A percentile compares a stretch with the other conserved stretches of the same genome.
Conservation (phyloP, 1,140 invertebrate genomes). For the Lepidurus couesii region DNA sequence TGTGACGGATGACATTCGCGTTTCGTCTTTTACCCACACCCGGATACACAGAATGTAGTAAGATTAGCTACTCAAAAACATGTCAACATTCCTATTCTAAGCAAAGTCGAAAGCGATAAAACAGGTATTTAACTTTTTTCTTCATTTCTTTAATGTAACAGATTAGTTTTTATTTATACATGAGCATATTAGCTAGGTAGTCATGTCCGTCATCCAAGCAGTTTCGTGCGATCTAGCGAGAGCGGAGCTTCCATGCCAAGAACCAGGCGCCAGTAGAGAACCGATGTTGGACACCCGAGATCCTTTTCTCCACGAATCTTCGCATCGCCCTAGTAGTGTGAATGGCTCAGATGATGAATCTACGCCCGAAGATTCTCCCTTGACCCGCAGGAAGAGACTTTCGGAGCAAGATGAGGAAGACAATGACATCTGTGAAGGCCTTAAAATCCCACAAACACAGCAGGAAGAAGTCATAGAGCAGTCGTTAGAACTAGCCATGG, state of each 20-base stretch:
- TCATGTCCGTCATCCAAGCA: background rate
- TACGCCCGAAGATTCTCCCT: background rate
- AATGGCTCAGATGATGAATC: background rate
- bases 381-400: background rate
- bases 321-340: background rate
- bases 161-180: too few species aligned
- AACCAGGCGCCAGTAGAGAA: conserved; percentile 20
- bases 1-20: conserved; percentile 64
- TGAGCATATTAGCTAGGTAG: background rate
- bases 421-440: background rate
- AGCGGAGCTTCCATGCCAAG: background rate
- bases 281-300: conserved; percentile 4
- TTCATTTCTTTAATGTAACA: too few species aligned
- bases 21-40: too few species aligned
- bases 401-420: background rate
- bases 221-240: background rate
- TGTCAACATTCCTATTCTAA: too few species aligned
- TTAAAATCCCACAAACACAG: background rate
- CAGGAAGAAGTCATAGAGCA: background rate
- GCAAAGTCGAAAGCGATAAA: too few species aligned
- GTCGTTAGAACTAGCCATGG: background rate
- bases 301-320: background rate
- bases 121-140: too few species aligned
- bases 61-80: too few species aligned
- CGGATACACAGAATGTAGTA: too few species aligned